These are phyloP conservation scores for Diplodus sargus DNA, from an alignment of 2,797 vertebrate genomes.

Conservation along the genomic window DNA sequence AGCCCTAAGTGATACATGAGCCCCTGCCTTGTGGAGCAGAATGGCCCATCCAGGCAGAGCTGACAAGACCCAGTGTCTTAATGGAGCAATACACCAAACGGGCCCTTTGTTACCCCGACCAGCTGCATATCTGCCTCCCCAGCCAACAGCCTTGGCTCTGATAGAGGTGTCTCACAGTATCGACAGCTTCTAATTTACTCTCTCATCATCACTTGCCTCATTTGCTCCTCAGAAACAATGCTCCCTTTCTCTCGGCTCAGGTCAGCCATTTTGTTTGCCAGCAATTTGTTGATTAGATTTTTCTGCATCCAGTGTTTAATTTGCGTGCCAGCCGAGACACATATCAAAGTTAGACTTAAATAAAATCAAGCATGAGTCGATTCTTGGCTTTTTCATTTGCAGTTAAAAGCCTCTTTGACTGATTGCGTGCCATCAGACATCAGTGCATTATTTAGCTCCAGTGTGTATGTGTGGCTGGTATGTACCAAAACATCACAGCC, in stretches of 20 bases:
- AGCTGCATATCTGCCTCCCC: slow-evolving; percentile 77
- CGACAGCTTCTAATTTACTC: slow-evolving; percentile 84
- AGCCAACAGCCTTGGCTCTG: slow-evolving; percentile 79
- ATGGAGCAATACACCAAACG: slow-evolving; percentile 80
- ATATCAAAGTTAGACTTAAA: slow-evolving; percentile 68
- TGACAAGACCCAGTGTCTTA: slow-evolving; percentile 85
- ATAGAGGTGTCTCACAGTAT: slow-evolving; percentile 81
- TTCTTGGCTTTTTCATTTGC: slow-evolving; percentile 41
- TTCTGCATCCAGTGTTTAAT: slow-evolving; percentile 67
- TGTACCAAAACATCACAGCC: slow-evolving; percentile 66
- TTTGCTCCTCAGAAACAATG: slow-evolving; percentile 81
- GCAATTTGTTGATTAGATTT: slow-evolving; percentile 76
- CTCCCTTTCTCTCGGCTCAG: slow-evolving; percentile 76
- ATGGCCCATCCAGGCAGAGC: slow-evolving; percentile 76
- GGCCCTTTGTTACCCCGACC: slow-evolving; percentile 74
- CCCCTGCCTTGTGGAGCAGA: slow-evolving; percentile 77
- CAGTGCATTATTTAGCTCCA: slow-evolving; percentile 64
- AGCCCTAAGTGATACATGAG: slow-evolving; percentile 77
- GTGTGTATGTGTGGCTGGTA: slow-evolving; percentile 54
- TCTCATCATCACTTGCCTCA: slow-evolving; percentile 84
- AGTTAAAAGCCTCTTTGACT: slow-evolving; percentile 63
- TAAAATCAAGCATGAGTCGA: slow-evolving; percentile 61
- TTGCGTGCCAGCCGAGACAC: slow-evolving; percentile 43
- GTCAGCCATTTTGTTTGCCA: slow-evolving; percentile 81
- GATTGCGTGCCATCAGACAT: slow-evolving; percentile 70